These are phyloP conservation scores for Irena cyanogastra DNA, from an alignment of 2,113 vertebrate genomes.

Conservation along the genomic window DNA sequence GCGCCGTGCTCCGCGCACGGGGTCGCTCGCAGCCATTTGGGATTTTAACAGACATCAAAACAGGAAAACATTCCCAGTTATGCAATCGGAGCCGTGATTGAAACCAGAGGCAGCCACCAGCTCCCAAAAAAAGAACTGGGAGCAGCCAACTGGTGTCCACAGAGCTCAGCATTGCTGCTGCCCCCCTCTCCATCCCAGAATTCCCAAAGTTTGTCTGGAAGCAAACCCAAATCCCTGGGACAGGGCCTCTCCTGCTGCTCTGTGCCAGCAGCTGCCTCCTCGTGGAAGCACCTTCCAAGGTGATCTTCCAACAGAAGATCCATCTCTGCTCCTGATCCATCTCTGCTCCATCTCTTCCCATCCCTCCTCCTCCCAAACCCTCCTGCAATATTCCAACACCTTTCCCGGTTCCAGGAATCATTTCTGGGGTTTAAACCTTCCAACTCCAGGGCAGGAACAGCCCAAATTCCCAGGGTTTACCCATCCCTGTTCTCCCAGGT, in stretches of 20 bases:
- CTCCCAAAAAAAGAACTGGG: background rate
- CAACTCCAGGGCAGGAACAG: background rate
- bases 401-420: background rate
- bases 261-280: background rate
- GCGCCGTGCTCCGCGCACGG: background rate
- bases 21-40: background rate
- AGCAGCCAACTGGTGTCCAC: background rate
- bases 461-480: background rate
- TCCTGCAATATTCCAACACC: background rate
- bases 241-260: background rate
- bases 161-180: rapidly evolving
- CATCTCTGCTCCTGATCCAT: too few species aligned
- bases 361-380: rapidly evolving
- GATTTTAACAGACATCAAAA: conserved; percentile 39
- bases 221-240: rapidly evolving
- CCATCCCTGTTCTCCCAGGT: background rate
- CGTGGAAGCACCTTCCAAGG: rapidly evolving
- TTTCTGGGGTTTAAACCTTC: background rate
- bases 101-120: background rate
- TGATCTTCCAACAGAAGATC: background rate
- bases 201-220: background rate
- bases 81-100: background rate
- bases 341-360: too few species aligned
- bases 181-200: background rate
- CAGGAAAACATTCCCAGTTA: conserved; percentile 36